Evolutionary conservation across 2,888 invertebrate genomes (phyloP).

Genomic region (Drosophila nr. fundita): DNA sequence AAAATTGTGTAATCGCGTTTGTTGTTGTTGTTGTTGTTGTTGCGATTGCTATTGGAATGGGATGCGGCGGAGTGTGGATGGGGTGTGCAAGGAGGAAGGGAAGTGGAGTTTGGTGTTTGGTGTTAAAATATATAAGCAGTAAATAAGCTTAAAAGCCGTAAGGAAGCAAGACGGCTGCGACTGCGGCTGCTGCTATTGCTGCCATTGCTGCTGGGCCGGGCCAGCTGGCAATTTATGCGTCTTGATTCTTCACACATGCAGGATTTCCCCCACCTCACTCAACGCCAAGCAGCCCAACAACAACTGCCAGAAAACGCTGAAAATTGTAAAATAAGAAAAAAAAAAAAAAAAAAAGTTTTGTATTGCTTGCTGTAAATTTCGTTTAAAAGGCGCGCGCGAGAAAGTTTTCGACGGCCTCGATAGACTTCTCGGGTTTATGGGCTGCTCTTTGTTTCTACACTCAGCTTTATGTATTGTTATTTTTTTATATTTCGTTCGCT

Average conservation of each 20-base stretch:
- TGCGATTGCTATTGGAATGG: conserved; percentile 1
- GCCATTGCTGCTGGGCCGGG: conserved; percentile 29
- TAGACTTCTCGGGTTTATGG: conserved; percentile 62
- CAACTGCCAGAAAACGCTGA: not conserved
- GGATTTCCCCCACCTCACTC: conserved; percentile 26
- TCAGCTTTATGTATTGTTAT: conserved; percentile 20
- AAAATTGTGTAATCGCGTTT: conserved; percentile 64
- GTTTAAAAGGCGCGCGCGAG: conserved; percentile 66
- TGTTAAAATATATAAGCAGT: conserved; percentile 79
- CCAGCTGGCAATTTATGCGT: conserved; percentile 70
- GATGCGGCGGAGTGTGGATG: not conserved
- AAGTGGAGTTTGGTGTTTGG: conserved; percentile 22
- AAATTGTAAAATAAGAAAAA: not conserved
- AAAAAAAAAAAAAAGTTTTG: conserved; percentile 35
- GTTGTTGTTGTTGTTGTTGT: conserved; percentile 39
- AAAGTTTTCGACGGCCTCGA: conserved; percentile 67
- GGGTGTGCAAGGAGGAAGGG: not conserved
- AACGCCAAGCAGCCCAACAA: not conserved
- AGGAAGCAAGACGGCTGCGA: conserved; percentile 35
- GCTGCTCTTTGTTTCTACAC: conserved; percentile 59
- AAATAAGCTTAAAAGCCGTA: conserved; percentile 77
- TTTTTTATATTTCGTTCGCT: conserved; percentile 11
- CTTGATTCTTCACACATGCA: conserved; percentile 76
- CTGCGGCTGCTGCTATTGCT: conserved; percentile 1
- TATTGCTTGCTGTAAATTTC: conserved; percentile 72